phyloP scores from a whole-genome alignment of 1,140 invertebrate genomes.

The Drosophila varians region DNA sequence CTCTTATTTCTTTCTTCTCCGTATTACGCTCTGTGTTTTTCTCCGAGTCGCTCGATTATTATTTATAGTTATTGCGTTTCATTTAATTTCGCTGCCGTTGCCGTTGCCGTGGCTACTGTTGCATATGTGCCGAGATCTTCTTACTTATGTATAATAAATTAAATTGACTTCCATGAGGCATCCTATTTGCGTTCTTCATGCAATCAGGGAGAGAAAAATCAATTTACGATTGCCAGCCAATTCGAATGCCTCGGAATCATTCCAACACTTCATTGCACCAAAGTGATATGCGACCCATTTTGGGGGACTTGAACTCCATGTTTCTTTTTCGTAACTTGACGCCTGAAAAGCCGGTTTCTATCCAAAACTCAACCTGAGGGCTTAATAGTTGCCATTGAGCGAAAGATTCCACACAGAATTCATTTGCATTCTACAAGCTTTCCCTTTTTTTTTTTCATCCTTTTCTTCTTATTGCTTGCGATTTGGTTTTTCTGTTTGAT shows the following conservation, averaged over 20 bases:
- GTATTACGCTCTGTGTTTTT: neutral
- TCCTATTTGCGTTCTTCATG: slow-evolving; percentile 32
- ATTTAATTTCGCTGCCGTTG: slow-evolving; percentile 51
- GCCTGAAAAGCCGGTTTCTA: slow-evolving; percentile 49
- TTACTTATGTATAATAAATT: slow-evolving; percentile 57
- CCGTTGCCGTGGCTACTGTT: neutral
- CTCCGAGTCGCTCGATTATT: slow-evolving; percentile 38
- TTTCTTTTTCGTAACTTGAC: neutral
- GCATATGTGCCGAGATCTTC: slow-evolving; percentile 6
- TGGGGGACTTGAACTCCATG: neutral
- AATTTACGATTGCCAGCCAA: slow-evolving; percentile 55
- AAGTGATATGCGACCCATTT: slow-evolving; percentile 10
- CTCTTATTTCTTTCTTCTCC: too few relatives aligned
- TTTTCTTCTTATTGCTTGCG: slow-evolving; percentile 2
- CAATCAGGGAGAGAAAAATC: slow-evolving; percentile 51
- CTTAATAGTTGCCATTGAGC: slow-evolving; percentile 20
- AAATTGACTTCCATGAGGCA: slow-evolving; percentile 55
- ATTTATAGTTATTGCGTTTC: slow-evolving; percentile 59
- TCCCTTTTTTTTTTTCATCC: slow-evolving; percentile 9
- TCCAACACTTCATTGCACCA: slow-evolving; percentile 39
- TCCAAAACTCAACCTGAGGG: slow-evolving; percentile 44
- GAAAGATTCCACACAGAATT: slow-evolving; percentile 66
- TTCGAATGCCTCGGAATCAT: neutral
- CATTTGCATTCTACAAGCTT: slow-evolving; percentile 66
- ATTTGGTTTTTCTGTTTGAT: slow-evolving; percentile 57